Base-by-base conservation (phyloP, 2,113 vertebrate species). In the Ondatra zibethicus region DNA sequence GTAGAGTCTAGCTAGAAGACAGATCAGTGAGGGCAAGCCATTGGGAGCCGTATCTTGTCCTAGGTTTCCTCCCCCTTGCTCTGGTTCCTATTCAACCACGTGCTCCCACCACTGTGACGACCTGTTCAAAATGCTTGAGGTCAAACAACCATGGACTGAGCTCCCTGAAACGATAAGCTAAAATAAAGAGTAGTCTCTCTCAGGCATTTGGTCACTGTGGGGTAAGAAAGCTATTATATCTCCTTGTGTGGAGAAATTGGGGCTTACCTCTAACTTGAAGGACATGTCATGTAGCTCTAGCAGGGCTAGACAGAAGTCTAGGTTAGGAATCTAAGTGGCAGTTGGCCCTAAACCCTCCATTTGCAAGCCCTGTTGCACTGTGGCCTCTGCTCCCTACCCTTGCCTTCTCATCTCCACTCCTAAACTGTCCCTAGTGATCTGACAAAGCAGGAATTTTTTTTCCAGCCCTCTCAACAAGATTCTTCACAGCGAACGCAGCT, bases 211-310 rank as follows among this genome's bases (percentile, higher is more conserved):
- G 33, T 19, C 50, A 72, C 86, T 73, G 14, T 29, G 12, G 39
- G 12, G 39, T 29, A 27, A n/a, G 33, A 55, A 88, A 52, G 45
- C 33, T 27, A 33, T n/a, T 39, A 1, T 25, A 52, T 33, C 97
- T 97, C 98, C 98, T 97, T 93, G 92, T 91, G 97, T 97, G 97
- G 97, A 95, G 68, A 77, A 95, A 97, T 96, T 96, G 98, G 97
- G 98, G 98, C 97, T 98, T 97, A 98, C 91, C 95, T 97, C 97
- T 98, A 97, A 98, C 98, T 98, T 98, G 97, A 98, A 98, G 98
- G 98, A 96, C 90, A 98, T 94, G 98, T 98, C 92, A 97, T 96
- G 98, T 98, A 97, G 23, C 82, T 7, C 66, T 25, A 91, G 97
- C 88, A 96, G 85, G 97, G 85, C 94, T 92, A 97, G 96, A 97